Conservation (phyloP, 2,888 invertebrate genomes). For the Polydrusus pterygomalis region DNA sequence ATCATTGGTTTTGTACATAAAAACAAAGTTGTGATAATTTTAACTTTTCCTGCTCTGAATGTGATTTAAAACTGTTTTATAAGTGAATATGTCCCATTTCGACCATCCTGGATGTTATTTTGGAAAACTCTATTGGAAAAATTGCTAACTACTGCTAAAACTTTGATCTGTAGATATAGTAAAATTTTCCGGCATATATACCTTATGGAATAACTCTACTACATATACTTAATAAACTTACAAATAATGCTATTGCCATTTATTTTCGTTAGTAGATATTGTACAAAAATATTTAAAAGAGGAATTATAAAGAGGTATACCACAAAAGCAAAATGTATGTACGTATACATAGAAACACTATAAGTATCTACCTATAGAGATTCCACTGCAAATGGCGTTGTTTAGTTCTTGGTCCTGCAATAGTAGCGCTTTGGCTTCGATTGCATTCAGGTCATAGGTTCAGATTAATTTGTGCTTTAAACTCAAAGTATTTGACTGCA, state of each 20-base stretch:
- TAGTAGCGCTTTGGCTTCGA: no score
- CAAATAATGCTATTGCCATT: slow-evolving; percentile 11
- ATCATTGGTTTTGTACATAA: slow-evolving; percentile 31
- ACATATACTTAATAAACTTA: no score
- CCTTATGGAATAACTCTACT: background rate
- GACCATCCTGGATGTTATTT: no score
- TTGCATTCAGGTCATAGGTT: no score
- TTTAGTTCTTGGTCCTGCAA: no score
- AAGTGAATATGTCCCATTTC: background rate
- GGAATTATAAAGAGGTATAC: background rate
- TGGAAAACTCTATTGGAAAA: background rate
- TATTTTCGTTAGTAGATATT: background rate
- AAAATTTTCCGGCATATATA: background rate
- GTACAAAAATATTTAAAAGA: slow-evolving; percentile 9
- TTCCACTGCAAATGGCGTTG: no score
- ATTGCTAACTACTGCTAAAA: slow-evolving; percentile 13
- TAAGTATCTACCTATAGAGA: no score
- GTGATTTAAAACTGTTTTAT: slow-evolving; percentile 40
- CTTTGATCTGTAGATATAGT: background rate
- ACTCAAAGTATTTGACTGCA: no score
- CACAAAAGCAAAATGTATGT: slow-evolving; percentile 1
- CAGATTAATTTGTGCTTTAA: no score
- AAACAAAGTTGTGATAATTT: slow-evolving; percentile 46
- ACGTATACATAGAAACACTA: background rate
- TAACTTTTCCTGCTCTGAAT: slow-evolving; percentile 48